Evolutionary conservation across 2,888 invertebrate genomes (phyloP).

Genomic region (Oligia latruncula): DNA sequence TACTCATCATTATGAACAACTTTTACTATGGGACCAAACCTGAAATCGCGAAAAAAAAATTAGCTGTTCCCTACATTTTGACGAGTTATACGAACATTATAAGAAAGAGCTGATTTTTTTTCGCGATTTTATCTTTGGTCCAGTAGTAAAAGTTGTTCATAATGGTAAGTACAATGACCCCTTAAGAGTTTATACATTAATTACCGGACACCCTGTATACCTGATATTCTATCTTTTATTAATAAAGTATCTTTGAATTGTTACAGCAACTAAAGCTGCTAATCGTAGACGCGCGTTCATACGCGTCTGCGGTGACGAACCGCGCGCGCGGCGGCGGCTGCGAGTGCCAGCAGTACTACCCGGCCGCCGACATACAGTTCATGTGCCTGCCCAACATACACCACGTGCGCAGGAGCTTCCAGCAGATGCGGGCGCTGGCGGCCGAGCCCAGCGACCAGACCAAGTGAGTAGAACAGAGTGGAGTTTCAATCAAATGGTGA

Average conservation of each 20-base stretch:
- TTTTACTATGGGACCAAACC: no score
- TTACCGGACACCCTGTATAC: no score
- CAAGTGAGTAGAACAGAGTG: slow-evolving; percentile 89
- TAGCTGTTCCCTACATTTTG: no score
- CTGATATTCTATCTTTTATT: not conserved
- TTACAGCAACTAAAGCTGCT: slow-evolving; percentile 93
- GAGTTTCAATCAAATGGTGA: not conserved
- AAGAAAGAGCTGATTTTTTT: no score
- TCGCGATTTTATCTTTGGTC: no score
- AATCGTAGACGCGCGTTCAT: slow-evolving; percentile 98
- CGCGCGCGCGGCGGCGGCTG: slow-evolving; percentile 99
- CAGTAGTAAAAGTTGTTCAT: no score
- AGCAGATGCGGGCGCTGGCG: slow-evolving; percentile 94
- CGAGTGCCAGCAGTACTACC: slow-evolving; percentile 98
- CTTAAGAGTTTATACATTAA: no score
- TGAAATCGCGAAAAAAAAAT: no score
- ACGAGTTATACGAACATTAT: no score
- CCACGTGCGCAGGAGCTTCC: slow-evolving; percentile 97
- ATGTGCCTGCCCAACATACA: slow-evolving; percentile 99
- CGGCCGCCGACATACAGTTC: slow-evolving; percentile 98
- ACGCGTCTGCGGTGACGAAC: slow-evolving; percentile 98
- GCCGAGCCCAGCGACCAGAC: slow-evolving; percentile 94
- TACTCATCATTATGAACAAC: no score
- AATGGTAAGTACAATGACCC: no score
- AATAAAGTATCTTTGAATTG: slow-evolving; percentile 16